Evolutionary conservation across 2,113 vertebrate species (phyloP), one percentile per base, ranked within the genome.

Genomic region (Tupaia chinensis): DNA sequence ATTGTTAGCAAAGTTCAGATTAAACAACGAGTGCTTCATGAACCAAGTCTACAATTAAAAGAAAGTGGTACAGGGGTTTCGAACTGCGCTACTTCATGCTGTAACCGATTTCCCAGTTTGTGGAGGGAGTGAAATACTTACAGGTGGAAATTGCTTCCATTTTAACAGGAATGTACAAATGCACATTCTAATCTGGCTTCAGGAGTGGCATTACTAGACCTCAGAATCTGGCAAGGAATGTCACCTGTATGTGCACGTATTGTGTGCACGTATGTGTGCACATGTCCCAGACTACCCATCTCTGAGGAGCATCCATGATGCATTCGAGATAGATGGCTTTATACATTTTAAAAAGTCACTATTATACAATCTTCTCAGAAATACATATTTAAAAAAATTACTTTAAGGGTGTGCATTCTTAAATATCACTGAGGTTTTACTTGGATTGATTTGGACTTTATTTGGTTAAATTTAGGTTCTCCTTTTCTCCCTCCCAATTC

Each of bases 91-190:
- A 0, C 73, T 97, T 96, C 15, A 78, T 15, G 56, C 88, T 73
- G 68, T 74, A 93, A 79, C 32, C 58, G 53, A 70, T 91, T 81
- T 92, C 70, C 68, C 76, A 9, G 70, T 96, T 89, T 98, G 29
- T 17, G 95, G 89, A 94, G 56, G 74, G 29, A 76, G 81, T 2
- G 0, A 77, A 92, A 74, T 94, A 93, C 89, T 93, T 95, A 74
- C 20, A 94, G 20, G 60, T 96, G 19, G 53, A 91, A 83, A 17
- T 54, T 94, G 34, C 66, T 72, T 95, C 89, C 58, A 20, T 97
- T 97, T 94, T 93, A 92, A 58, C 23, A 79, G 68, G 56, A 44
- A 68, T 92, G 58, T 92, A 0, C 8, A 44, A 73, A 87, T 81
- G 23, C 7, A 95, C 25, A 63, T 94, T 60, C 65, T 93, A 79